These are phyloP conservation scores for Megaleporinus macrocephalus DNA, from an alignment of 2,113 vertebrate genomes.

Conservation along the genomic window DNA sequence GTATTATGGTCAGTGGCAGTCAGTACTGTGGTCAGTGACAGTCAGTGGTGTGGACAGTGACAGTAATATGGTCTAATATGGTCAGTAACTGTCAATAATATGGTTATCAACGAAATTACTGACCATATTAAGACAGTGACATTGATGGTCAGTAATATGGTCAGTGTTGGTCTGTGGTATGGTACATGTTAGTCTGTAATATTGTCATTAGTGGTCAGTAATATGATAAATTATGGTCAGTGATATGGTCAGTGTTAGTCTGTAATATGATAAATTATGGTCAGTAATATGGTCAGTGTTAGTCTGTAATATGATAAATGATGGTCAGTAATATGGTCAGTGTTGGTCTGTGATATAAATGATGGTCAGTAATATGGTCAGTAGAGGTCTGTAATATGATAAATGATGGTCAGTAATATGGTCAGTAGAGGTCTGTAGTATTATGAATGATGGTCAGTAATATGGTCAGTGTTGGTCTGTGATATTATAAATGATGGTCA, in stretches of 20 bases:
- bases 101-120: too few relatives aligned
- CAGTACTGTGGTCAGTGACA: neutral
- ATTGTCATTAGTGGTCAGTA: too few relatives aligned
- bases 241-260: neutral
- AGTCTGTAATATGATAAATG: too few relatives aligned
- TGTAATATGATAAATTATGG: too few relatives aligned
- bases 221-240: conserved; percentile 40
- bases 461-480: neutral
- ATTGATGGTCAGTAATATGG: neutral
- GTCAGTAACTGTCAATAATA: neutral
- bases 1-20: too few relatives aligned
- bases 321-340: neutral
- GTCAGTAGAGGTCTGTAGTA: neutral
- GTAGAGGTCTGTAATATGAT: too few relatives aligned
- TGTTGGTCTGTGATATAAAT: too few relatives aligned
- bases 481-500: neutral
- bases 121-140: too few relatives aligned
- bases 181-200: neutral
- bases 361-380: neutral
- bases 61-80: too few relatives aligned
- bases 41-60: too few relatives aligned
- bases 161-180: neutral
- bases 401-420: neutral
- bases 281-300: too few relatives aligned
- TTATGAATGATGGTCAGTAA: too few relatives aligned